Conservation (phyloP, 2,888 invertebrate species). For the Pandemis heparana region DNA sequence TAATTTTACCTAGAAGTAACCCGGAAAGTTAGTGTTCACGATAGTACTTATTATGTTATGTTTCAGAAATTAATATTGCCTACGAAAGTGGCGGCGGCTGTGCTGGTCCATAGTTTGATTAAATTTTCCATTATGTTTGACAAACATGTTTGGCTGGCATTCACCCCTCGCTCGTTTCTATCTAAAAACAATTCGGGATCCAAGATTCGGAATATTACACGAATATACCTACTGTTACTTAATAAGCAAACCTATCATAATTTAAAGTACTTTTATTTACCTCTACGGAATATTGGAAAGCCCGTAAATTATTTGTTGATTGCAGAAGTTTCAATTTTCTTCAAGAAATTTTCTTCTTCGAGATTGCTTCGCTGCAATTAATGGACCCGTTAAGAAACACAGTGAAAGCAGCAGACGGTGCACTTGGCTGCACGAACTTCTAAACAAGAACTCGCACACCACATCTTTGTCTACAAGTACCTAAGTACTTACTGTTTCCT, state of each 20-base stretch:
- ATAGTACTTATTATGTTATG: not conserved
- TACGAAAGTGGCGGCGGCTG: conserved; percentile 6
- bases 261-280: not conserved
- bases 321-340: not conserved
- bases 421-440: conserved; percentile 45
- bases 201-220: not conserved
- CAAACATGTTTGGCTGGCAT: conserved; percentile 29
- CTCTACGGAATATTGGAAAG: too few relatives aligned
- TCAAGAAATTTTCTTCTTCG: conserved; percentile 42
- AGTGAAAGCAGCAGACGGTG: conserved; percentile 47
- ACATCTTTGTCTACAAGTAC: conserved; percentile 52
- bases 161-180: conserved; percentile 1
- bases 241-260: not conserved
- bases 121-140: conserved; percentile 21
- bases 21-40: not conserved
- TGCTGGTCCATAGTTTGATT: conserved; percentile 10
- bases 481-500: conserved; percentile 49
- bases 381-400: conserved; percentile 56
- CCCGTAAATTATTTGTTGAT: too few relatives aligned
- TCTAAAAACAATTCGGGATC: not conserved
- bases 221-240: not conserved
- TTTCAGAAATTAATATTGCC: not conserved
- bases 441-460: conserved; percentile 41
- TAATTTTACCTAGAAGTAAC: not conserved
- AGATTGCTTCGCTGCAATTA: conserved; percentile 53